Evolutionary conservation across 1,140 invertebrate species (phyloP).

Genomic region (Macrotrachela quadricornifera): DNA sequence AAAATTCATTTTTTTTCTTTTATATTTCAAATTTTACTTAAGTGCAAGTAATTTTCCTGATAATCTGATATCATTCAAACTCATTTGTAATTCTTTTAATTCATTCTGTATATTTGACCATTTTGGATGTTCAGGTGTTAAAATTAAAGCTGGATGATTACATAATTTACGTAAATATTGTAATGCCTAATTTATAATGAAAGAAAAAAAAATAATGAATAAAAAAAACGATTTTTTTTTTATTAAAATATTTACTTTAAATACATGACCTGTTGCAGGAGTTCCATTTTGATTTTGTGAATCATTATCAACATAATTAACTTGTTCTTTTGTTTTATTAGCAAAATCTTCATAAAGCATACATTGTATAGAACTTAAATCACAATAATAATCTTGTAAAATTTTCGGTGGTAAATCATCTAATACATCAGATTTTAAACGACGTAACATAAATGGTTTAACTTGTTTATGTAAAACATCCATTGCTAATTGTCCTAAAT

Average conservation of each 20-base stretch:
- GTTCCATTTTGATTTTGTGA: neutral
- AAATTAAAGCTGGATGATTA: conserved; percentile 88
- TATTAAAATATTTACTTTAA: neutral
- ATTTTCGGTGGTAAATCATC: conserved; percentile 93
- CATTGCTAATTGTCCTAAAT: conserved; percentile 56
- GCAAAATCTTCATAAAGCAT: conserved; percentile 77
- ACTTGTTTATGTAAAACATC: conserved; percentile 78
- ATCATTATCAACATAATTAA: neutral
- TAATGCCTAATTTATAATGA: conserved; percentile 44
- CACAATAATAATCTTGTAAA: conserved; percentile 92
- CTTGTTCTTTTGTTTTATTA: conserved; percentile 25
- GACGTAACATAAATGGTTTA: conserved; percentile 72
- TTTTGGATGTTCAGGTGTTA: conserved; percentile 59
- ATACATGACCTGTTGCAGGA: neutral
- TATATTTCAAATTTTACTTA: conserved; percentile 37
- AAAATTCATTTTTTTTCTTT: too few species aligned
- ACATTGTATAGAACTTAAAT: conserved; percentile 48
- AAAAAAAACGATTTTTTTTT: too few species aligned
- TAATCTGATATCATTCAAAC: conserved; percentile 61
- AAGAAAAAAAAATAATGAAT: conserved; percentile 14
- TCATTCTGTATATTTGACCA: conserved; percentile 35
- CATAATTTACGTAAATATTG: conserved; percentile 91
- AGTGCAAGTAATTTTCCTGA: conserved; percentile 85
- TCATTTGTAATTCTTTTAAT: conserved; percentile 24
- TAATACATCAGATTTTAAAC: conserved; percentile 90